Evolutionary conservation across 1,140 invertebrate species (phyloP), one percentile per base, ranked within the genome.

Genomic region (Arion vulgaris): DNA sequence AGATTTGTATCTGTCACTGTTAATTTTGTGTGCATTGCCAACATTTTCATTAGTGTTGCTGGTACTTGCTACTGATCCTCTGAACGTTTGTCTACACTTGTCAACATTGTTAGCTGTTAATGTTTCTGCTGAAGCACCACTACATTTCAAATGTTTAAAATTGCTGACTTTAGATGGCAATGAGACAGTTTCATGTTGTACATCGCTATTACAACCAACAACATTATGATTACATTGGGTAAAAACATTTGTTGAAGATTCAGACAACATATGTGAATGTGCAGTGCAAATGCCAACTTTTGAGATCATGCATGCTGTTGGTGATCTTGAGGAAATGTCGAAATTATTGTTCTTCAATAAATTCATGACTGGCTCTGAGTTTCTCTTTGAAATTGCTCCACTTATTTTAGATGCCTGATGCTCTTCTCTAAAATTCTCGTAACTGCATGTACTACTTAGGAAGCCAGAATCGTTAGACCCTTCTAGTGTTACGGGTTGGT

Each of bases 391-490:
- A 66, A 32, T 32, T 7, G 2, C 7, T 2, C n/a, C 62, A 66
- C 11, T 32, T 7, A 23, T 23, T 66, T 66, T 66, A 32, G 28
- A 66, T 66, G 28, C 17, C 62, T 66, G 17, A 7, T 17, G 7
- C 1, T 66, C 73, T 17, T 75, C 73, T 49, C 73, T 75, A 19
- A 45, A 75, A 45, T 53, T 75, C 23, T 75, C 73, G 28, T 39
- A 45, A 28, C 73, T 75, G 13, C 73, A 39, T 9, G 45, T 26
- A 32, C 49, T 32, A 75, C 73, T 75, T 23, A 75, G 32, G 26
- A 75, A 49, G 28, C 73, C 73, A 75, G 73, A 75, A 51, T 75
- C 73, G 34, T 53, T 75, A 17, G 73, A 75, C 1, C 32, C 11
- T n/a, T 53, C 45, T 38, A 45, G 73, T 34, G 26, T 49, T 39